Evolutionary conservation across 2,797 vertebrate genomes (phyloP), one percentile per base, ranked within the genome.

Genomic region (Stomatorhinus walkeri): DNA sequence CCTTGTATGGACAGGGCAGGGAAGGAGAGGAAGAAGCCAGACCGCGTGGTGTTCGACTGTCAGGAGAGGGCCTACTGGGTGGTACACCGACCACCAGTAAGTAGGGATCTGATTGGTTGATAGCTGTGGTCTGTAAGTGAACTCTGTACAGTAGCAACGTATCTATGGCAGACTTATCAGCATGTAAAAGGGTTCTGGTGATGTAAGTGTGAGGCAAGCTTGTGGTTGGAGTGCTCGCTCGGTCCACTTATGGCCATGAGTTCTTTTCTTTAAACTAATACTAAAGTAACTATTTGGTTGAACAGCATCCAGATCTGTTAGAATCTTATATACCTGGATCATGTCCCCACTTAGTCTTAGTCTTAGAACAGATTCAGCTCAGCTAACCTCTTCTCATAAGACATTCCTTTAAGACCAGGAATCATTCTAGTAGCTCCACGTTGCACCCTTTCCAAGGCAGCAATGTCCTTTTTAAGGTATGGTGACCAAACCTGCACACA

Each of bases 41-140:
- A 99, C 89, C 95, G 97, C 7, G 97, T 98, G 0, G 96, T 98
- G 2, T 94, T 98, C 92, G 97, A 98, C 90, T 98, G 97, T 93
- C 98, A 99, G 94, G 98, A 99, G 93, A 97, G 98, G 91, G 98
- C 98, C 0, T 98, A 98, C 89, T 99, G 98, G 98, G 96, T 98
- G 2, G 95, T 98, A 59, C 97, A 98, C 92, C 94, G 95, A 28
- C 95, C 97, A 61, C 97, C 97, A 24, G 98, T 99, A 90, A 97
- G 97, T 96, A 32, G n/a, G 14, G 6, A n/a, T 3, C 22, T 8
- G 85, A 61, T 52, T 59, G 52, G 24, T 51, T 59, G 51, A 19
- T 59, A 19, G 49, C 10, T 16, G 49, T 54, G 16, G 32, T 84
- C 43, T 7, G 8, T 48, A 49, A 49, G 81, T 7, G 8, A 84